A percentile compares a stretch with the other conserved stretches of the same genome.
phyloP scores from a whole-genome alignment of 2,888 invertebrate genomes.

The Apamea anceps region DNA sequence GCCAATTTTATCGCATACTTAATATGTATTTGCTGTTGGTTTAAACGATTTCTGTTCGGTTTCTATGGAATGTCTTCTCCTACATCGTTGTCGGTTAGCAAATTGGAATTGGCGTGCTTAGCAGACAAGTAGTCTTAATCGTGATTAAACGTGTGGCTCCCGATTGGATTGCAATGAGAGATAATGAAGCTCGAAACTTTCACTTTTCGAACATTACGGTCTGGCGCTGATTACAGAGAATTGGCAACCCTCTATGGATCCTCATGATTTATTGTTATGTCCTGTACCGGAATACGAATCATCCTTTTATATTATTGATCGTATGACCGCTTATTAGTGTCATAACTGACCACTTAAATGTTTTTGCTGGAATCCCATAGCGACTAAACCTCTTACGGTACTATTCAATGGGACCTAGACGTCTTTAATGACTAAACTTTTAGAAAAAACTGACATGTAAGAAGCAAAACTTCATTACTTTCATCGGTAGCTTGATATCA shows the following conservation, averaged over 20 bases:
- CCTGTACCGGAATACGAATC: slow-evolving; percentile 56
- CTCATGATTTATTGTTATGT: slow-evolving; percentile 63
- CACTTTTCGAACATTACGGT: slow-evolving; percentile 85
- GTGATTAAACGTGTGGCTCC: slow-evolving; percentile 83
- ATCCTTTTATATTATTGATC: slow-evolving; percentile 63
- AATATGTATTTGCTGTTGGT: slow-evolving; percentile 67
- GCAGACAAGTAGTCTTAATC: slow-evolving; percentile 77
- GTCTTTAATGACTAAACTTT: slow-evolving; percentile 9
- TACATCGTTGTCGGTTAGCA: slow-evolving; percentile 57
- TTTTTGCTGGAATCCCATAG: slow-evolving; percentile 34
- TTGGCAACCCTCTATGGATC: slow-evolving; percentile 72
- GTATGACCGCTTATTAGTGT: slow-evolving; percentile 64
- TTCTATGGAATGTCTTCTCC: slow-evolving; percentile 51
- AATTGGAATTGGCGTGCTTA: slow-evolving; percentile 70
- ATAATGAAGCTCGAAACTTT: slow-evolving; percentile 85
- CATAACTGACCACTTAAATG: slow-evolving; percentile 55
- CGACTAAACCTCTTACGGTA: slow-evolving; percentile 14
- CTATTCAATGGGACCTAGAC: slow-evolving; percentile 17
- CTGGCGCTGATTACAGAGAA: slow-evolving; percentile 68
- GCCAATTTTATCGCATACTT: slow-evolving; percentile 68
- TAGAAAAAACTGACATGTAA: slow-evolving; percentile 13
- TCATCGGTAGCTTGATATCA: slow-evolving; percentile 44
- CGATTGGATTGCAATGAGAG: slow-evolving; percentile 78
- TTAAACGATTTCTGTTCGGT: slow-evolving; percentile 61
- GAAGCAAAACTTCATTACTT: slow-evolving; percentile 34